Conservation (phyloP, 2,888 invertebrate genomes). For the Hermaeophaga mercurialis region DNA sequence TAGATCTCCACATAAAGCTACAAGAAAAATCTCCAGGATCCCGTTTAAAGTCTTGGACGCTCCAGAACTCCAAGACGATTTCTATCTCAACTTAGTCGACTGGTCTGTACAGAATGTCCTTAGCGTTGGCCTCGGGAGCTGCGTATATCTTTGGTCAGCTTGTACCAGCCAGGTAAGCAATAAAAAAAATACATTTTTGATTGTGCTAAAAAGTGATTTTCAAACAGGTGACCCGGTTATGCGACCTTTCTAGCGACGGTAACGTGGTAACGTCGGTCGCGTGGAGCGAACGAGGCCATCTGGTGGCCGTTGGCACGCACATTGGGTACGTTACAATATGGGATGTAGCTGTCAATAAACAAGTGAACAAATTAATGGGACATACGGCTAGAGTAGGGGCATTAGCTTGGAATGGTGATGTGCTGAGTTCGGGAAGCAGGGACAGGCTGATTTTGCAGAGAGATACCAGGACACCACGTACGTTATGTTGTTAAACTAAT, state of each 20-base stretch:
- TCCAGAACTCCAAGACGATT: slow-evolving; percentile 97
- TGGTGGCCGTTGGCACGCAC: slow-evolving; percentile 97
- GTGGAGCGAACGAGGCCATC: slow-evolving; percentile 96
- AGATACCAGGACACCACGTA: slow-evolving; percentile 85
- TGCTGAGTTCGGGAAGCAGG: slow-evolving; percentile 92
- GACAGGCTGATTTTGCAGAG: slow-evolving; percentile 93
- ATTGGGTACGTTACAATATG: slow-evolving; percentile 97
- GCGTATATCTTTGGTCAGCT: slow-evolving; percentile 99
- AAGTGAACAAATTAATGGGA: slow-evolving; percentile 88
- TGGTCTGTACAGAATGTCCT: slow-evolving; percentile 98
- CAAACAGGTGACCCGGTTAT: slow-evolving; percentile 82
- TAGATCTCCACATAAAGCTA: slow-evolving; percentile 95
- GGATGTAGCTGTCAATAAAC: slow-evolving; percentile 95
- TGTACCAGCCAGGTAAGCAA: slow-evolving; percentile 92
- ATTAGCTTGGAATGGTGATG: slow-evolving; percentile 97
- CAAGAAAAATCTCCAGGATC: slow-evolving; percentile 96
- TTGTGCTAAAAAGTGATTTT: too few relatives aligned
- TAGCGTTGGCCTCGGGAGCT: slow-evolving; percentile 95
- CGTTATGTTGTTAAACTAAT: slow-evolving; percentile 44
- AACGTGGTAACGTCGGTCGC: slow-evolving; percentile 98
- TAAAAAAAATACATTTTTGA: too few relatives aligned
- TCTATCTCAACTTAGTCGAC: slow-evolving; percentile 97
- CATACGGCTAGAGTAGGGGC: slow-evolving; percentile 94
- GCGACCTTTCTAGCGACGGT: slow-evolving; percentile 90
- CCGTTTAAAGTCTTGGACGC: slow-evolving; percentile 97